phyloP scores from a whole-genome alignment of 1,140 invertebrate species.

The Lordiphosa clarofinis region DNA sequence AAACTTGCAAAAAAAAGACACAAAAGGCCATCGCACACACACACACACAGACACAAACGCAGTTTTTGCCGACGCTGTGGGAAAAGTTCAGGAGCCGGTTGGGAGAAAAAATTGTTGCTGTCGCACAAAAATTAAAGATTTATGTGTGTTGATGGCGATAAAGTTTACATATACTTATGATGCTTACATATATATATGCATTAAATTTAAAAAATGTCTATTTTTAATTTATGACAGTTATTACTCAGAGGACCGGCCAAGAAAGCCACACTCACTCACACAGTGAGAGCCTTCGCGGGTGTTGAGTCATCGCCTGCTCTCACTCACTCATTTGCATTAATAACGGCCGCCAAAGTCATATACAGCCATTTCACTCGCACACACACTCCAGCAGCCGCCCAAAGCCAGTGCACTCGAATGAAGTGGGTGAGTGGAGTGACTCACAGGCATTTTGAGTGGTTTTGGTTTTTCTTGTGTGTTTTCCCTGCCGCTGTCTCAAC shows the following conservation, averaged over 20 bases:
- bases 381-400: constrained; percentile 41
- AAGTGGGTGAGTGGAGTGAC: constrained; percentile 30
- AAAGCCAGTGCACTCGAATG: constrained; percentile 37
- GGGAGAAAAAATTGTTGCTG: constrained; percentile 20
- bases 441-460: constrained; percentile 49
- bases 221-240: constrained; percentile 75
- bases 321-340: constrained; percentile 76
- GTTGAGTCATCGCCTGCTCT: constrained; percentile 73
- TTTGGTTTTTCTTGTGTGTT: constrained; percentile 40
- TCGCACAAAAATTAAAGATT: not conserved
- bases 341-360: constrained; percentile 46
- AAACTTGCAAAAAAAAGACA: constrained; percentile 15
- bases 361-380: constrained; percentile 50
- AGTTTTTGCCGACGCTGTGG: constrained; percentile 49
- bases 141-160: constrained; percentile 7
- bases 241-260: constrained; percentile 52
- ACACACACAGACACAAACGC: constrained; percentile 19
- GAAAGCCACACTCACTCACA: constrained; percentile 57
- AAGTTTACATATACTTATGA: constrained; percentile 3
- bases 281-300: constrained; percentile 10
- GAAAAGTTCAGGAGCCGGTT: constrained; percentile 59
- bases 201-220: constrained; percentile 52
- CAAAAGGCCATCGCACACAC: constrained; percentile 32
- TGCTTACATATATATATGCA: constrained; percentile 32
- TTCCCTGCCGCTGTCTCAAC: constrained; percentile 12